Conservation (phyloP, 1,140 invertebrate genomes). For the Drosophila simulans region DNA sequence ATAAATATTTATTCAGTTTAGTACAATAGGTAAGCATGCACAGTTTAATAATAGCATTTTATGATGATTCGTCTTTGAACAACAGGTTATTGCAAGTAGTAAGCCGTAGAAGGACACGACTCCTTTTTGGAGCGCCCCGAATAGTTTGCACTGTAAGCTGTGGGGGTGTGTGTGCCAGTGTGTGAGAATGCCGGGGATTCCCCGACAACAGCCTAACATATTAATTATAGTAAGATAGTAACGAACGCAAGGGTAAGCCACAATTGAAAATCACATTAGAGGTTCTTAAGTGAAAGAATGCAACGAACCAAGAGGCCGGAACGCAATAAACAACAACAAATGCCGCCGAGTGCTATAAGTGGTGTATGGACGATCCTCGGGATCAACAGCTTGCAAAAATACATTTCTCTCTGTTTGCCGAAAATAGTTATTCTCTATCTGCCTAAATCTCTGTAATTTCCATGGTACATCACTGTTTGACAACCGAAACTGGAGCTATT, state of each 20-base stretch:
- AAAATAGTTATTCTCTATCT: slow-evolving; percentile 38
- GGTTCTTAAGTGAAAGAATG: slow-evolving; percentile 45
- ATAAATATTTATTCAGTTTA: slow-evolving; percentile 71
- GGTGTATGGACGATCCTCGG: slow-evolving; percentile 25
- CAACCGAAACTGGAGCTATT: slow-evolving; percentile 25
- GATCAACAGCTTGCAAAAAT: slow-evolving; percentile 62
- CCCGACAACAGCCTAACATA: slow-evolving; percentile 40
- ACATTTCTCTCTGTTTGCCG: slow-evolving; percentile 42
- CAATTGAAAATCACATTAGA: slow-evolving; percentile 75
- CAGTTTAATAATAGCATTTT: slow-evolving; percentile 59
- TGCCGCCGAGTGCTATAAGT: slow-evolving; percentile 40
- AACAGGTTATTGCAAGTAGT: slow-evolving; percentile 60
- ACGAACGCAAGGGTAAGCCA: slow-evolving; percentile 70
- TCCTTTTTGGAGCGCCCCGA: slow-evolving; percentile 22
- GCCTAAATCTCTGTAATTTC: slow-evolving; percentile 40
- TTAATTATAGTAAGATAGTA: slow-evolving; percentile 60
- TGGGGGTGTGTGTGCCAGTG: slow-evolving; percentile 15
- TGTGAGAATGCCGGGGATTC: slow-evolving; percentile 21
- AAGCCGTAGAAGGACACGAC: slow-evolving; percentile 50
- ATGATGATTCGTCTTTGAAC: slow-evolving; percentile 46
- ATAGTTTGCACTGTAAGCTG: slow-evolving; percentile 50
- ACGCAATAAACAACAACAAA: slow-evolving; percentile 46
- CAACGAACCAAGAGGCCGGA: slow-evolving; percentile 36
- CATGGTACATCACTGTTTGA: slow-evolving; percentile 37
- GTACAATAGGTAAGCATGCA: slow-evolving; percentile 71